phyloP scores from a whole-genome alignment of 2,797 vertebrate species.

The Presbytis comata region DNA sequence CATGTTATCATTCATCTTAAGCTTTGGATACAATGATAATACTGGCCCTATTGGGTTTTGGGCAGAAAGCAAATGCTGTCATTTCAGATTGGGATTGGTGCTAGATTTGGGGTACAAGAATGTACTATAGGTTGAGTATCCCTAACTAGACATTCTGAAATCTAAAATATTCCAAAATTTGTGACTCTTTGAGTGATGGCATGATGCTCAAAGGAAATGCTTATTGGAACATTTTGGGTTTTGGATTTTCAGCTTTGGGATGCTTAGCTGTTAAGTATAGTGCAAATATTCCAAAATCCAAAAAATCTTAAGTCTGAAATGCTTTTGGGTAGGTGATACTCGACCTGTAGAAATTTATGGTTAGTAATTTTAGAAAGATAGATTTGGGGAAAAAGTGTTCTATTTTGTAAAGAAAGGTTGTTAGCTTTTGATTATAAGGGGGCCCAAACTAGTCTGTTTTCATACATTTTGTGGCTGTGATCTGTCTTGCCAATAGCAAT shows the following conservation, averaged over 20 bases:
- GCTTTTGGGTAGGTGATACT: background rate
- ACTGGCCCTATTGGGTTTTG: background rate
- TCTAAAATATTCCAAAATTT: background rate
- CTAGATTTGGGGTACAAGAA: background rate
- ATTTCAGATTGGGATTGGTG: background rate
- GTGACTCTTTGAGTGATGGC: background rate
- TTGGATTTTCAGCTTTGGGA: background rate
- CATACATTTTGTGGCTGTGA: background rate
- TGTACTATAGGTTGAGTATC: background rate
- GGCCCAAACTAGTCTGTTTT: background rate
- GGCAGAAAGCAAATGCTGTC: background rate
- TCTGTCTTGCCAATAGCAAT: background rate
- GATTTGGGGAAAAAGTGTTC: background rate
- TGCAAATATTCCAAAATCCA: background rate
- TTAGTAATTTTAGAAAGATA: background rate
- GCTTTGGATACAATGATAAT: background rate
- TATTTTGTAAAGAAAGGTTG: background rate
- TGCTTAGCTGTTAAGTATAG: background rate
- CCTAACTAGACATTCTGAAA: background rate
- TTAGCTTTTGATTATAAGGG: background rate
- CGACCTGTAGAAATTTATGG: background rate
- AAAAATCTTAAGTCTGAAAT: background rate
- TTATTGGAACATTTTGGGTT: background rate
- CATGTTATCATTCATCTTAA: background rate
- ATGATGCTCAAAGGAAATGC: background rate